phyloP scores from a whole-genome alignment of 2,888 invertebrate species.

The Chesias legatella region DNA sequence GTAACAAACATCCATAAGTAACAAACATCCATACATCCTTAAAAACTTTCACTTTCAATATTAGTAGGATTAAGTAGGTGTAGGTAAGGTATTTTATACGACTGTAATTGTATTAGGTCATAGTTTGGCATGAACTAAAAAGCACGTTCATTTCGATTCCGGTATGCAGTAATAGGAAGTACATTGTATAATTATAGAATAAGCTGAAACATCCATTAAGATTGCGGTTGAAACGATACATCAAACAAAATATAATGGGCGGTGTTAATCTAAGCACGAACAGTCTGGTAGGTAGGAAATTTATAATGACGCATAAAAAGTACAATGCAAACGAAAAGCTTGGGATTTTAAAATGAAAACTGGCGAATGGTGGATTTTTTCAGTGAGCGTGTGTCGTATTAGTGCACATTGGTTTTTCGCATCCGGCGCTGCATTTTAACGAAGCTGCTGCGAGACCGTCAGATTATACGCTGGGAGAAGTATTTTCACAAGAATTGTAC shows the following conservation, averaged over 20 bases:
- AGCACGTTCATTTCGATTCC: no score
- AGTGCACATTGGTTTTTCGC: slow-evolving; percentile 56
- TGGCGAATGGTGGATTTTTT: slow-evolving; percentile 50
- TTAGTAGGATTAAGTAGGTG: no score
- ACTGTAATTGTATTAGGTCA: no score
- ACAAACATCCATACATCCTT: no score
- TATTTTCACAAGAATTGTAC: slow-evolving; percentile 11
- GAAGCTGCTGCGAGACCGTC: slow-evolving; percentile 38
- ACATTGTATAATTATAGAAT: slow-evolving; percentile 15
- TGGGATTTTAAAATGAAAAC: slow-evolving; percentile 53
- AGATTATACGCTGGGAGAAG: slow-evolving; percentile 23
- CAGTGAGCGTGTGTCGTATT: slow-evolving; percentile 47
- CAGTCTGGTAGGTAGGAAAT: slow-evolving; percentile 24
- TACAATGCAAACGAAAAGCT: slow-evolving; percentile 42
- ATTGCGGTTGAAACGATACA: slow-evolving; percentile 25
- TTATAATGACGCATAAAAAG: slow-evolving; percentile 43
- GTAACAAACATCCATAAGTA: no score
- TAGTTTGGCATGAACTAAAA: no score
- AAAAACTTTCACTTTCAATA: no score
- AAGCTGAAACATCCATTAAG: slow-evolving; percentile 25
- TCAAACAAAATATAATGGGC: slow-evolving; percentile 26
- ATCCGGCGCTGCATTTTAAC: slow-evolving; percentile 68
- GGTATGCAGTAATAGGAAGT: no score
- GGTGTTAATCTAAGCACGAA: slow-evolving; percentile 24
- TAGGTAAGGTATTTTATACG: no score